Base-by-base conservation (phyloP, 2,113 vertebrate species). In the Sula dactylatra region DNA sequence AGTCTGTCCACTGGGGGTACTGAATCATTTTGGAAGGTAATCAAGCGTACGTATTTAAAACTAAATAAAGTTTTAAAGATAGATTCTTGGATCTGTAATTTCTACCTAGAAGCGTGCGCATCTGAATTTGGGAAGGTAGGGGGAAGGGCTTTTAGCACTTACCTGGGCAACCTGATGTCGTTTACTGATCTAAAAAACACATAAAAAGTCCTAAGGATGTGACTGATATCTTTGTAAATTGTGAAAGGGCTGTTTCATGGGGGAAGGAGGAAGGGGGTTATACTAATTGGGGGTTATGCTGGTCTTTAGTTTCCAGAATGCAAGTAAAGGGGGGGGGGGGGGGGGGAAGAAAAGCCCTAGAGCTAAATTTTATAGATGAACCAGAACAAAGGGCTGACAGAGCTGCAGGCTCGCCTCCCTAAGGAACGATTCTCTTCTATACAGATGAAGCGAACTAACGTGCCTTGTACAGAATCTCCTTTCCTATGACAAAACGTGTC, bases 1-100 rank as follows among this genome's bases (percentile, higher is more conserved):
- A 4, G 73, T 84, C 52, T 85, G 31, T 64, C 56, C 34, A 17
- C 22, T 14, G 16, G 27, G 6, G n/a, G 27, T 34, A 55, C 38
- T 25, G 56, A 44, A 5, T 21, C 3, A 7, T 62, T 91, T 71
- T 21, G 32, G 62, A 88, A 69, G 16, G 19, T 59, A 16, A 36
- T 44, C 14, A 82, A 36, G 36, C 0, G 0, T 50, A 24, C 0
- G 2, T 7, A 27, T 49, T 59, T 82, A 54, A 73, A 90, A 72
- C 29, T 13, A 55, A 44, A 6, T 31, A 31, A 74, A 27, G 25
- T 54, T 29, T 66, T 66, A 72, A 65, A 44, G n/a, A 61, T 2
- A 32, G 40, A 13, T 27, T 69, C 34, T 61, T 64, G 15, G 11
- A 55, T 59, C 25, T 76, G 4, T 58, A 32, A 32, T 73, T 86